Conservation (phyloP, 2,113 vertebrate genomes). For the Siphamia tubifer region DNA sequence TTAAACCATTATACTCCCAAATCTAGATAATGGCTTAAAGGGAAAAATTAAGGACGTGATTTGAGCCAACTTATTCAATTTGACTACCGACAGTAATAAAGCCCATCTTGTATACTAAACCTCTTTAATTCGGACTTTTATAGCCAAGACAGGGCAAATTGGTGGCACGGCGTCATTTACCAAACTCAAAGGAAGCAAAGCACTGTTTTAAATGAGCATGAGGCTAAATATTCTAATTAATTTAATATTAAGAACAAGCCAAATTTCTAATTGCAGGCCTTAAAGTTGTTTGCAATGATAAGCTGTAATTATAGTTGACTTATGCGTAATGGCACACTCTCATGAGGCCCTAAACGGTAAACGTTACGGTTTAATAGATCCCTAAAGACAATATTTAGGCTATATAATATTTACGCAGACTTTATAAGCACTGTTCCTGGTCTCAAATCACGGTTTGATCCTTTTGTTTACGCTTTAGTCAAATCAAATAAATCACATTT, state of each 20-base stretch:
- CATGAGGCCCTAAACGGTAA: not conserved
- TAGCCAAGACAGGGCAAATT: conserved; percentile 4
- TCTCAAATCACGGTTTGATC: not conserved
- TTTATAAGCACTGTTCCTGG: not conserved
- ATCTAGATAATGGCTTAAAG: not conserved
- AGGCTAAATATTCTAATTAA: conserved; percentile 7
- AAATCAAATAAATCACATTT: not conserved
- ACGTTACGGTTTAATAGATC: not conserved
- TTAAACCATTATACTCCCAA: not conserved
- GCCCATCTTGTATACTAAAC: conserved; percentile 14
- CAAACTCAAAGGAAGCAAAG: conserved; percentile 8
- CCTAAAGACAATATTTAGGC: not conserved
- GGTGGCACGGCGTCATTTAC: not conserved
- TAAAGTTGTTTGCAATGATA: not conserved
- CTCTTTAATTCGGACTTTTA: not conserved
- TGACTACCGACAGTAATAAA: not conserved
- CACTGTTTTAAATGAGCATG: no score
- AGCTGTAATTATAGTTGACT: not conserved
- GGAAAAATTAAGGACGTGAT: conserved; percentile 1
- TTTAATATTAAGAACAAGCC: conserved; percentile 11
- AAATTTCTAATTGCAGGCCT: not conserved
- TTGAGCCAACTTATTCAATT: conserved; percentile 9
- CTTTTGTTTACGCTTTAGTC: not conserved
- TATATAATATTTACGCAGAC: not conserved
- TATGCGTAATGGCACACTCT: not conserved